phyloP scores from a whole-genome alignment of 2,888 invertebrate genomes.

The Volucella inflata region DNA sequence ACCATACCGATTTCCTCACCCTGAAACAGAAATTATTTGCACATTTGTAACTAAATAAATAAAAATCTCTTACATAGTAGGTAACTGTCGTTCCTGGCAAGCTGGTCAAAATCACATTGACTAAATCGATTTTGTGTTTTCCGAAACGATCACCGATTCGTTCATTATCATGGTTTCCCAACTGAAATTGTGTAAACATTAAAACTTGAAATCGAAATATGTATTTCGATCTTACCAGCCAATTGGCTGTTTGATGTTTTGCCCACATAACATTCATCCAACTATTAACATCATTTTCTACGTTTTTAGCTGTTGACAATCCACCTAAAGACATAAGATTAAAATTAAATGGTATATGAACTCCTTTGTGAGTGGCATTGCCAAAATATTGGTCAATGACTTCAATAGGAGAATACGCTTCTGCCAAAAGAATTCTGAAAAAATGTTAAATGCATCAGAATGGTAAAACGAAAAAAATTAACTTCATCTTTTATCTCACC shows the following conservation, averaged over 20 bases:
- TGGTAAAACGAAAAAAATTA: neutral
- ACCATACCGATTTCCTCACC: conserved; percentile 90
- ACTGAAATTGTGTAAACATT: conserved; percentile 81
- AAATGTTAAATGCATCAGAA: neutral
- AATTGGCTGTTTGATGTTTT: conserved; percentile 85
- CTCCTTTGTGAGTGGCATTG: conserved; percentile 83
- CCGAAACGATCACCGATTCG: conserved; percentile 87
- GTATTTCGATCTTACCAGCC: conserved; percentile 85
- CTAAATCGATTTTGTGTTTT: conserved; percentile 86
- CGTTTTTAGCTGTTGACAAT: conserved; percentile 85
- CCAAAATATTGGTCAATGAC: conserved; percentile 86
- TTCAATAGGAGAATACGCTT: conserved; percentile 85
- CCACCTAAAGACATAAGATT: conserved; percentile 85
- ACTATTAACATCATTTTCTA: conserved; percentile 84
- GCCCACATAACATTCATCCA: conserved; percentile 86
- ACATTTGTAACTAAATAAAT: neutral
- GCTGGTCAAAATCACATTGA: conserved; percentile 88
- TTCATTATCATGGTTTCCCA: conserved; percentile 88
- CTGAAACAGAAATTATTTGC: conserved; percentile 53
- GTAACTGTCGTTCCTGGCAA: conserved; percentile 91
- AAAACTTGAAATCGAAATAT: neutral
- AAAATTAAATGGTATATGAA: conserved; percentile 88
- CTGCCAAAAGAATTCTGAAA: conserved; percentile 85
- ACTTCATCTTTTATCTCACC: conserved; percentile 63
- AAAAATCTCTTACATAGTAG: conserved; percentile 86